phyloP scores from a whole-genome alignment of 1,140 invertebrate species.

The Zaprionus nigranus region DNA sequence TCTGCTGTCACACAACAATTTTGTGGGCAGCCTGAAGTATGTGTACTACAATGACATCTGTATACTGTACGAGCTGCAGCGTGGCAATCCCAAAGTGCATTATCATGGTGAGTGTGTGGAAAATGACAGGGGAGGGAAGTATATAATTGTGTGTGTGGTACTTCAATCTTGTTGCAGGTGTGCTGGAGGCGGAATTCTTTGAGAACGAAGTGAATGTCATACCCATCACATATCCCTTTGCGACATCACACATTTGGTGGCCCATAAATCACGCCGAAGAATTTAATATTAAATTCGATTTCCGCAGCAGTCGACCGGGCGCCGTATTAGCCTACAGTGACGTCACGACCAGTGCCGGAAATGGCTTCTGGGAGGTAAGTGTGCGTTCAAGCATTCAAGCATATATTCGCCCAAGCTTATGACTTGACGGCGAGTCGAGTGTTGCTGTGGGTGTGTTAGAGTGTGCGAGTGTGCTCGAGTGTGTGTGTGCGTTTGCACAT shows the following conservation, averaged over 20 bases:
- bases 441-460: neutral
- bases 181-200: constrained; percentile 92
- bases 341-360: constrained; percentile 88
- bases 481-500: neutral
- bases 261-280: constrained; percentile 89
- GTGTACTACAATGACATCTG: constrained; percentile 97
- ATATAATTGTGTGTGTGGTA: constrained; percentile 54
- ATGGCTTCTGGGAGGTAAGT: constrained; percentile 94
- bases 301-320: constrained; percentile 92
- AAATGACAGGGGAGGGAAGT: neutral
- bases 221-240: constrained; percentile 96
- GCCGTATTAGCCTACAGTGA: constrained; percentile 94
- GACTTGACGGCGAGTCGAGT: constrained; percentile 41
- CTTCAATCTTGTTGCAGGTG: constrained; percentile 85
- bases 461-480: neutral
- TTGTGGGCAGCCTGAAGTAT: constrained; percentile 94
- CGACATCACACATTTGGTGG: constrained; percentile 94
- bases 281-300: constrained; percentile 93
- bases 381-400: constrained; percentile 76
- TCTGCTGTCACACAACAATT: constrained; percentile 90
- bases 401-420: constrained; percentile 60
- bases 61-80: constrained; percentile 93
- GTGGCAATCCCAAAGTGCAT: constrained; percentile 92
- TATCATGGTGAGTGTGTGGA: constrained; percentile 87
- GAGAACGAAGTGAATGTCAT: constrained; percentile 94